A percentile compares a stretch with the other conserved stretches of the same genome.
Evolutionary conservation across 1,140 invertebrate genomes (phyloP).

Genomic region (Physella acuta): DNA sequence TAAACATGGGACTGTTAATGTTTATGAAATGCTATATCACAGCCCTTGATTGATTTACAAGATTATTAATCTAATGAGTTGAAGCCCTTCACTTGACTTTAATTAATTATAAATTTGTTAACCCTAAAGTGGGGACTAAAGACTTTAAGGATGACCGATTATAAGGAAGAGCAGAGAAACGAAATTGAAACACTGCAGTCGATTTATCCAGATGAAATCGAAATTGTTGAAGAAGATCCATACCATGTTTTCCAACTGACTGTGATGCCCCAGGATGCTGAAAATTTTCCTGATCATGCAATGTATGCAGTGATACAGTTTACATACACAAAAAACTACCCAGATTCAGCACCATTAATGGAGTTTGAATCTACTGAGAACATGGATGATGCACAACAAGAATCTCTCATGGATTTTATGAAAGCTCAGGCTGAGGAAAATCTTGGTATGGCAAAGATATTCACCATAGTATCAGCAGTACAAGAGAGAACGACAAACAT

Average conservation of each 20-base stretch:
- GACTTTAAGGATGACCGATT: conserved; percentile 83
- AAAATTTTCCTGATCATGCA: conserved; percentile 28
- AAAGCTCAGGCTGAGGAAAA: conserved; percentile 73
- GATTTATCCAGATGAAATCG: conserved; percentile 88
- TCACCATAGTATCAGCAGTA: conserved; percentile 87
- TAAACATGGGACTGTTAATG: no score
- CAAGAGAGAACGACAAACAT: conserved; percentile 69
- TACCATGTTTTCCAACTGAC: conserved; percentile 72
- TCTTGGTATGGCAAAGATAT: conserved; percentile 95
- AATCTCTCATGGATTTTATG: conserved; percentile 16
- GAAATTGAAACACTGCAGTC: conserved; percentile 91
- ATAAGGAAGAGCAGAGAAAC: conserved; percentile 83
- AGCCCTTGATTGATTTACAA: no score
- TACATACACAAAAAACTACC: conserved; percentile 83
- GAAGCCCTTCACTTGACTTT: no score
- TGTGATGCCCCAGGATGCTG: conserved; percentile 28
- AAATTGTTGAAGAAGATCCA: conserved; percentile 72
- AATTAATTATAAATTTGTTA: no score
- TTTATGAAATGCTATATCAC: no score
- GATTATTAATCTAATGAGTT: no score
- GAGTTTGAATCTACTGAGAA: conserved; percentile 79
- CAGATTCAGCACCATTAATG: conserved; percentile 80
- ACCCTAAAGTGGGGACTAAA: no score
- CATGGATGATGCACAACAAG: conserved; percentile 71
- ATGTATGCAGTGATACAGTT: conserved; percentile 73